A percentile compares a stretch with the other conserved stretches of the same genome.
phyloP scores from a whole-genome alignment of 2,113 vertebrate species.

The Epinephelus moara region DNA sequence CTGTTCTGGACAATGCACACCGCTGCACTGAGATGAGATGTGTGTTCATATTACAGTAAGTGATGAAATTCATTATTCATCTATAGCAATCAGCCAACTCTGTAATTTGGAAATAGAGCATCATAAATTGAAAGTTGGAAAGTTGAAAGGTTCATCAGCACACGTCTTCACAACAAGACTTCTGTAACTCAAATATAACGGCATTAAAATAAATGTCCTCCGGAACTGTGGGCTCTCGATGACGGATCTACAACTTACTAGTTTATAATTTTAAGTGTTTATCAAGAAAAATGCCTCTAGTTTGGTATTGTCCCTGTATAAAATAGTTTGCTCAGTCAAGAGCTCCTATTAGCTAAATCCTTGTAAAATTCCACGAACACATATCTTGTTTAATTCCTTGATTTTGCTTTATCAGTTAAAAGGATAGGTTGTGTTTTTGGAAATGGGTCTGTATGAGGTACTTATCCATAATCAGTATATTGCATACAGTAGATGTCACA shows the following conservation, averaged over 20 bases:
- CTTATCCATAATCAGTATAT: too few relatives aligned
- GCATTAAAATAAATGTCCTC: neutral
- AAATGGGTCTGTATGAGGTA: too few relatives aligned
- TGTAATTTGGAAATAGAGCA: constrained; percentile 54
- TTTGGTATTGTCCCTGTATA: neutral
- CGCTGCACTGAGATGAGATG: constrained; percentile 46
- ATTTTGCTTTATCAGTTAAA: neutral
- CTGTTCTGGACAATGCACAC: constrained; percentile 60
- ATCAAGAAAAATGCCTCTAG: neutral
- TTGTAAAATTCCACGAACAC: neutral
- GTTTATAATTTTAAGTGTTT: neutral
- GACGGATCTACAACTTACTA: neutral
- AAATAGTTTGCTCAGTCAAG: neutral
- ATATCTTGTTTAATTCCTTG: neutral
- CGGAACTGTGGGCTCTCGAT: neutral
- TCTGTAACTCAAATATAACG: neutral
- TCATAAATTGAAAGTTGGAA: constrained; percentile 3
- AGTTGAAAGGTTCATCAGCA: neutral
- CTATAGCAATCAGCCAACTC: constrained; percentile 60
- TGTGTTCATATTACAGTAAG: constrained; percentile 56
- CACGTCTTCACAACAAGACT: neutral
- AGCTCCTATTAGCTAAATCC: neutral
- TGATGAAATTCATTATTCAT: constrained; percentile 79
- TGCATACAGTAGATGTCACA: too few relatives aligned
- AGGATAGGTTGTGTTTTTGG: too few relatives aligned